Evolutionary conservation across 2,797 vertebrate genomes (phyloP).

Genomic region (Pseudocheirus occidentalis): DNA sequence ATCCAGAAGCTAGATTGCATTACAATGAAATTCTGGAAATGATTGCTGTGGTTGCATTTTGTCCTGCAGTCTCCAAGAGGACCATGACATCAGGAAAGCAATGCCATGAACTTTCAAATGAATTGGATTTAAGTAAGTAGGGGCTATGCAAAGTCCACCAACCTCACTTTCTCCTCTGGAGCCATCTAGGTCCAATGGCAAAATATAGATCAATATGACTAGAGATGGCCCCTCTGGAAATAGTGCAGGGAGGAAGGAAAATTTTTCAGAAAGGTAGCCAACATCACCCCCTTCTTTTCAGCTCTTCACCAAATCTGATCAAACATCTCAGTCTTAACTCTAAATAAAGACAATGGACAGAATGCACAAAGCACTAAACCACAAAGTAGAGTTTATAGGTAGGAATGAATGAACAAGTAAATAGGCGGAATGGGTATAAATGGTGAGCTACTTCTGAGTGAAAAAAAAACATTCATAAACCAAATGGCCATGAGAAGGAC

Average conservation of each 20-base stretch:
- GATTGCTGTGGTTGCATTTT: neutral
- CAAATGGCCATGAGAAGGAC: neutral
- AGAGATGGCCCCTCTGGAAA: too few species aligned
- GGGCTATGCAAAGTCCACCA: too few species aligned
- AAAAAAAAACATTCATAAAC: neutral
- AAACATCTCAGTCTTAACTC: neutral
- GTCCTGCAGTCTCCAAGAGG: too few species aligned
- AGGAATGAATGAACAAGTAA: constrained; percentile 10
- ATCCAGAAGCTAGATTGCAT: neutral
- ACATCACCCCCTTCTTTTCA: neutral
- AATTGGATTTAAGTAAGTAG: too few species aligned
- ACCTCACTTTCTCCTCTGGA: too few species aligned
- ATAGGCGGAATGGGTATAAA: neutral
- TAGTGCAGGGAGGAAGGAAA: neutral
- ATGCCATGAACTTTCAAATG: too few species aligned
- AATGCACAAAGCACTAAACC: neutral
- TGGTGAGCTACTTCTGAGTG: neutral
- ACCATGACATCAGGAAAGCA: too few species aligned
- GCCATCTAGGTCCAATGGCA: too few species aligned
- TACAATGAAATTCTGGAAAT: neutral
- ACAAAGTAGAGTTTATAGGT: neutral
- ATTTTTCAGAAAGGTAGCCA: neutral
- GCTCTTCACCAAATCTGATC: neutral
- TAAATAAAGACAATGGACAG: constrained; percentile 17
- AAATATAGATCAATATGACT: too few species aligned